Evolutionary conservation across 2,113 vertebrate genomes (phyloP).

Genomic region (Laterallus jamaicensis): DNA sequence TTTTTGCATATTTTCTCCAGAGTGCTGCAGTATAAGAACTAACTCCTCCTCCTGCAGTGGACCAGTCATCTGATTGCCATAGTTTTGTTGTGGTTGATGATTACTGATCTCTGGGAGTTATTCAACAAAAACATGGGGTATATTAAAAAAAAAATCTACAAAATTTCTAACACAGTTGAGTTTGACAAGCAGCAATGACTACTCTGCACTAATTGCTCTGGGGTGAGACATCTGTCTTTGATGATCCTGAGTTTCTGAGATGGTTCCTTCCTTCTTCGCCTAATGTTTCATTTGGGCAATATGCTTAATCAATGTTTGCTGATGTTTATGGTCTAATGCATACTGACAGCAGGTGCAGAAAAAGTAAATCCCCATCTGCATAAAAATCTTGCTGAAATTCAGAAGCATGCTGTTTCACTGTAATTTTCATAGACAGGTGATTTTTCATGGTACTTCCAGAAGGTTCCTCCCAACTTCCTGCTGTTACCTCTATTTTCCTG

Average conservation of each 20-base stretch:
- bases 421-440: slow-evolving; percentile 74
- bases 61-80: not conserved
- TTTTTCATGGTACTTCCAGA: slow-evolving; percentile 69
- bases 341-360: slow-evolving; percentile 72
- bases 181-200: slow-evolving; percentile 1
- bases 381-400: slow-evolving; percentile 70
- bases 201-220: slow-evolving; percentile 13
- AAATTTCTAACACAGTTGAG: not conserved
- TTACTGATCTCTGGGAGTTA: not conserved
- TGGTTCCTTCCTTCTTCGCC: slow-evolving; percentile 24
- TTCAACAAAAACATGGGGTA: not conserved
- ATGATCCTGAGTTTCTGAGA: slow-evolving; percentile 5
- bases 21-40: not conserved
- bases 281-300: slow-evolving; percentile 69
- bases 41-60: not conserved
- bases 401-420: slow-evolving; percentile 68
- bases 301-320: slow-evolving; percentile 77
- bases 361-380: slow-evolving; percentile 66
- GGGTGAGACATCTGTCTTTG: slow-evolving; percentile 46
- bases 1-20: not conserved
- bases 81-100: not conserved
- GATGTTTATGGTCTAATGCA: slow-evolving; percentile 73
- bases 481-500: slow-evolving; percentile 36
- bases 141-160: not conserved
- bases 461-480: not conserved